Evolutionary conservation across 2,888 invertebrate genomes (phyloP), one percentile per base, ranked within the genome.

Genomic region (Archips xylosteana): DNA sequence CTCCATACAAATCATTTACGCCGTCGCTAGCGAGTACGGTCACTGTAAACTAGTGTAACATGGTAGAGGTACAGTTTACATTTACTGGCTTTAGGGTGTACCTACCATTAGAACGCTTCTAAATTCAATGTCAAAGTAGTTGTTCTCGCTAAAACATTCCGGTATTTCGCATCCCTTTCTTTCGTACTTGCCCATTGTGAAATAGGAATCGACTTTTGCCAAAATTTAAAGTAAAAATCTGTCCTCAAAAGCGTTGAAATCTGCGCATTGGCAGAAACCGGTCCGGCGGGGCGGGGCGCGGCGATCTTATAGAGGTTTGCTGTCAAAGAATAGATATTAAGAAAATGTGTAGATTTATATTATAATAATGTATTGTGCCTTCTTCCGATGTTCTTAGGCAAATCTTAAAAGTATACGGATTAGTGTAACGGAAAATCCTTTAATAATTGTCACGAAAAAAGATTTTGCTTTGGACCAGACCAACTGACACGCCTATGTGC

Each of bases 241-340:
- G 47, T 51, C 68, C 64, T 42, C n/a, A 60, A 59, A 64, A 39
- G 63, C 45, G 62, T 70, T 66, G 49, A 65, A 66, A 64, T 47
- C 23, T 47, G 34, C 15, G 49, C 68, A 45, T 49, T 47, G 57
- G 49, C 36, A n/a, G 15, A 39, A 69, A 73, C 73, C 68, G 73
- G 73, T 73, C 47, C 36, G n/a, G 47, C 68, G 57, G 34, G n/a
- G 47, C 68, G 57, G 34, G 49, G 51, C 8, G 51, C 49, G 65
- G 49, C 42, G 51, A 47, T 72, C 67, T 59, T 9, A 6, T 39
- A 39, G 67, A 68, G 63, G 63, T 73, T 64, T 73, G 63, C 57
- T 68, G 8, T 42, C 73, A 64, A 73, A 73, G 68, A 73, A 67
- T 71, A 49, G 45, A 68, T 12, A n/a, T 39, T 59, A 36, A 39